Base-by-base conservation (phyloP, 2,797 vertebrate species). In the Arrhamphus sclerolepis region DNA sequence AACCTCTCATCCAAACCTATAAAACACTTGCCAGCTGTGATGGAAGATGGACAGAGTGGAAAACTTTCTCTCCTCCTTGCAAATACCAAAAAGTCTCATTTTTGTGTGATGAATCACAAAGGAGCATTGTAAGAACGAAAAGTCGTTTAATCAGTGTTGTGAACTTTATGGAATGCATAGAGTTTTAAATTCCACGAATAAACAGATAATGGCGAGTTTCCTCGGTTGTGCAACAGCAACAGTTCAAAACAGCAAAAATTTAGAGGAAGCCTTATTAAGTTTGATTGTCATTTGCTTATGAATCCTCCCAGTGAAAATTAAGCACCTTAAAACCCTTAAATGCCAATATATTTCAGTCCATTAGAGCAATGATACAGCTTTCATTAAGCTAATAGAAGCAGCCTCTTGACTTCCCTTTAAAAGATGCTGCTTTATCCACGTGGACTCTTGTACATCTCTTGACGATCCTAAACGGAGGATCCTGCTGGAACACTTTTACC, bases 1-100 rank as follows among this genome's bases (percentile, higher is more conserved):
- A 38, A 38, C 34, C 4, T 38, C 11, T 38, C 34, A 38, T 16
- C 9, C 13, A 16, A 13, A 11, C 34, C 13, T 16, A 16, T 38
- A 38, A 38, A 38, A 38, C 34, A 14, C 13, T 38, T 38, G 3
- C 13, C 65, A 80, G 73, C 74, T 73, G 76, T 42, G 67, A 81
- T 72, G 67, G 59, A 82, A 62, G 29, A 73, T 66, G 21, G 66
- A 46, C 65, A 50, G 59, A 75, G 65, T 66, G 69, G 63, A 75
- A 34, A 78, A 67, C 17, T 19, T 42, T 48, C n/a, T 2, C 20
- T 20, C 2, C 51, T 46, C 50, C 13, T 29, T 44, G 56, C 28
- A 56, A 65, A 81, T 56, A 71, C 69, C 62, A 82, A 78, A 66
- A 47, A 43, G 34, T 38, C 34, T 38, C 11, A 38, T 38, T 38